Conservation (phyloP, 2,113 vertebrate species). For the Campylomormyrus numenius region DNA sequence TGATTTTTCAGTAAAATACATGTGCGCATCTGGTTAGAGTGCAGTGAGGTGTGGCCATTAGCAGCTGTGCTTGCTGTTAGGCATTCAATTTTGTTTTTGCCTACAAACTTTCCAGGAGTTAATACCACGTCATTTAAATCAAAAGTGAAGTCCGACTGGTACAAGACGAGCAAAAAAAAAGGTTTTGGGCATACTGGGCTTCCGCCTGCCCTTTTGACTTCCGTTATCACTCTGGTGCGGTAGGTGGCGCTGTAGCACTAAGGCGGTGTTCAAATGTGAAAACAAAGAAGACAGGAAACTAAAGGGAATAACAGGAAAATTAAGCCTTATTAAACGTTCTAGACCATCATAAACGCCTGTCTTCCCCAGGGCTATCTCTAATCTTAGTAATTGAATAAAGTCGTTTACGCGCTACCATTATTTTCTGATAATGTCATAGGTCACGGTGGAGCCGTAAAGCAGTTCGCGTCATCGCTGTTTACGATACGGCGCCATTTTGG, state of each 20-base stretch:
- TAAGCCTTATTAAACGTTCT: not conserved
- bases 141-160: not conserved
- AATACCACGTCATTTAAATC: not conserved
- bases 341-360: not conserved
- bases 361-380: not conserved
- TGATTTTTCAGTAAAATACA: not conserved
- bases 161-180: not conserved
- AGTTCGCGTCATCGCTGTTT: not conserved
- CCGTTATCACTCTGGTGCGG: not conserved
- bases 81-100: not conserved
- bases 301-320: not conserved
- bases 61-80: not conserved
- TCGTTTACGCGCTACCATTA: not conserved
- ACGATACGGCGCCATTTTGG: conserved; percentile 10
- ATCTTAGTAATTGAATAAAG: not conserved
- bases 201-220: not conserved
- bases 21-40: not conserved
- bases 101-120: not conserved
- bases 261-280: not conserved
- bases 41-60: not conserved
- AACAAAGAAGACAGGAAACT: not conserved
- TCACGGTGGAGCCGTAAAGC: not conserved
- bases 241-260: not conserved
- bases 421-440: not conserved
- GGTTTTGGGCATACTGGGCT: not conserved